Evolutionary conservation across 2,888 invertebrate genomes (phyloP), one percentile per base, ranked within the genome.

Genomic region (Bombylius discolor): DNA sequence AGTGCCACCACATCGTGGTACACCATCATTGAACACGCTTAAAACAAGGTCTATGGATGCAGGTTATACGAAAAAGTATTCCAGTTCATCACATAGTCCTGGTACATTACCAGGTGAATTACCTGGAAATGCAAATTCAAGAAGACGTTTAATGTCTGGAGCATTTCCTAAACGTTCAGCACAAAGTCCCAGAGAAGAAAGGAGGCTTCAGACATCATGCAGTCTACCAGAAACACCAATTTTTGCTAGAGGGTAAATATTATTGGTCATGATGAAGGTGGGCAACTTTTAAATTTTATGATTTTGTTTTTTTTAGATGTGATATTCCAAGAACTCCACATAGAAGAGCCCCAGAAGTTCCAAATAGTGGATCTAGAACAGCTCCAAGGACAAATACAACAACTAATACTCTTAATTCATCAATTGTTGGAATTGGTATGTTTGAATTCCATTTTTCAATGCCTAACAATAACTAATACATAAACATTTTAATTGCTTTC

Each of bases 221-320:
- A 89, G 89, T 66, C 76, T 90, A 57, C 90, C 90, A n/a, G 90
- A 90, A 76, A 90, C 90, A 2, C 89, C 90, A 1, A 89, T 90
- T 59, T 90, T 90, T 71, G 87, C 89, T 5, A 79, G 90, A 62
- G 88, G 88, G 74, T 73, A 60, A 60, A 51, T 33, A 32, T 46
- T 33, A 23, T 23, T 23, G 23, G 23, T 23, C 23, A 23, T 23
- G 23, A 23, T 23, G 23, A 23, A 23, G 23, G 3, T 23, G 23
- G n/a, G 8, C 9, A 47, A n/a, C 47, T 13, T 47, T 47, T 47
- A 47, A 47, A 8, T 47, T 23, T 23, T 1, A 23, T 23, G 23
- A 3, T 23, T 3, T 47, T 45, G 46, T n/a, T 49, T 47, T 48
- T 59, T 60, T 3, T 55, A 74, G 74, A 64, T 85, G 87, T 74